These are phyloP conservation scores for Stomatorhinus ivindoensis DNA, from an alignment of 2,113 vertebrate genomes.

Conservation along the genomic window DNA sequence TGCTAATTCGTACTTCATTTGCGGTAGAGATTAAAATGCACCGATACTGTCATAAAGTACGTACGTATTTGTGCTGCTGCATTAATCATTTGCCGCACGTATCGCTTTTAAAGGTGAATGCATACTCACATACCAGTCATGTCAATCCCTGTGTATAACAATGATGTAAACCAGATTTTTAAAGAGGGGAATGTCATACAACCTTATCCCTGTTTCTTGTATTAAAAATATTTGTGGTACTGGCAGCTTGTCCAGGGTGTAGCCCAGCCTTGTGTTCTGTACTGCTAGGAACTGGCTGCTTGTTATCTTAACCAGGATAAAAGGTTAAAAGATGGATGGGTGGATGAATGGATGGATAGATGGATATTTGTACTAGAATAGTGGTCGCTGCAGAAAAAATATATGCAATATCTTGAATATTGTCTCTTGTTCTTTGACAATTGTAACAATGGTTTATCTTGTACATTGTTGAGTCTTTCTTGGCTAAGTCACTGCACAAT, in stretches of 20 bases:
- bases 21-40: no score
- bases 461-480: not conserved
- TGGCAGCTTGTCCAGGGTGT: not conserved
- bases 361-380: not conserved
- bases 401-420: slow-evolving; percentile 7
- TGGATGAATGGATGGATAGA: not conserved
- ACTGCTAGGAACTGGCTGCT: not conserved
- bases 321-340: not conserved
- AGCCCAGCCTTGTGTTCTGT: not conserved
- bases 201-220: not conserved
- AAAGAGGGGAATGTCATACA: not conserved
- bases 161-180: not conserved
- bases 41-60: no score
- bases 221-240: not conserved
- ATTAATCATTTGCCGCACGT: no score
- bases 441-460: not conserved
- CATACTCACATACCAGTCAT: no score
- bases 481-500: not conserved
- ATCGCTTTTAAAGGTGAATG: no score
- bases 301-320: not conserved
- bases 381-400: not conserved
- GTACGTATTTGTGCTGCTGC: no score
- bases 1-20: no score
- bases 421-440: not conserved
- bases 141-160: not conserved